Evolutionary conservation across 2,797 vertebrate species (phyloP).

Genomic region (Molossus molossus): DNA sequence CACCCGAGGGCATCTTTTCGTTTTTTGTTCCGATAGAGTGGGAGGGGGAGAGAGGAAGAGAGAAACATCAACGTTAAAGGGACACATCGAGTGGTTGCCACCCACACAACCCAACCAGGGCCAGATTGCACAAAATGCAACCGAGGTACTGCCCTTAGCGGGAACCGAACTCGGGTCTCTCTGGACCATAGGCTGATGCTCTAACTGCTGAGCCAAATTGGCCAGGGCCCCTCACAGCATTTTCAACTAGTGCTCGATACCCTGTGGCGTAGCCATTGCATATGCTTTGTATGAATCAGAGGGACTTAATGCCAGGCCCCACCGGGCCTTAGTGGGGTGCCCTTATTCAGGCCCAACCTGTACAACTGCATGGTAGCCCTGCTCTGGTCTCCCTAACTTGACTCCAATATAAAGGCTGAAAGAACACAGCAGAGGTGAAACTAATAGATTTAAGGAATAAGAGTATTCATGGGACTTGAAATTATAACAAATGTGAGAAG

Average conservation of each 20-base stretch:
- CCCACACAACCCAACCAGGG: too few relatives aligned
- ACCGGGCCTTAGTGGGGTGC: not conserved
- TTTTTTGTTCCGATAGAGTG: too few relatives aligned
- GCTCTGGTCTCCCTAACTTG: not conserved
- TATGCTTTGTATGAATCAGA: not conserved
- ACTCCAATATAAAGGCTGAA: slow-evolving; percentile 26
- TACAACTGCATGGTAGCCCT: not conserved
- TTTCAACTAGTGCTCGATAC: not conserved
- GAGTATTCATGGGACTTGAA: not conserved
- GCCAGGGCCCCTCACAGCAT: too few relatives aligned
- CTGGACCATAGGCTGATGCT: too few relatives aligned
- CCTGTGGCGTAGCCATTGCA: not conserved
- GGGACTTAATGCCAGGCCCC: not conserved
- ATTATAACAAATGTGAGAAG: not conserved
- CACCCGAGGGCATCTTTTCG: too few relatives aligned
- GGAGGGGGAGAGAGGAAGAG: too few relatives aligned
- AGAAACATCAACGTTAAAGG: too few relatives aligned
- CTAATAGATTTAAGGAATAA: not conserved
- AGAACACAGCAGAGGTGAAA: not conserved
- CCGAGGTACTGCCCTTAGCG: too few relatives aligned
- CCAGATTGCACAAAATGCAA: too few relatives aligned
- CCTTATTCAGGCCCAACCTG: not conserved
- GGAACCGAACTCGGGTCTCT: too few relatives aligned
- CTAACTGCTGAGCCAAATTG: too few relatives aligned
- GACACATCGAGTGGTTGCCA: too few relatives aligned